Conservation (phyloP, 2,888 invertebrate genomes). For the Parelbella ahira region DNA sequence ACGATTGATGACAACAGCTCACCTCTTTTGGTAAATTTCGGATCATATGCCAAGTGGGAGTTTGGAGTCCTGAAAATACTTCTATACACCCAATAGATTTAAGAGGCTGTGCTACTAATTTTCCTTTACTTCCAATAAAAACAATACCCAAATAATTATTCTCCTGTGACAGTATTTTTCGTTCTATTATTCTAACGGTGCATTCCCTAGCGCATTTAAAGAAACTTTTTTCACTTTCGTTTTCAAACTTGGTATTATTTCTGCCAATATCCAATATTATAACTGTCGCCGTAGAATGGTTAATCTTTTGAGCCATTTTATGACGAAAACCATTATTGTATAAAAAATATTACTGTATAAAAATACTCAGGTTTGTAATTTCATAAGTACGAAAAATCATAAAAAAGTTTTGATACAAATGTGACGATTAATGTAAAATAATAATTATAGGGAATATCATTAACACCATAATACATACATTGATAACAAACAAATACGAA, state of each 20-base stretch:
- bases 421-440: too few relatives aligned
- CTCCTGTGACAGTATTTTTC: conserved; percentile 85
- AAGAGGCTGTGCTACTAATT: conserved; percentile 51
- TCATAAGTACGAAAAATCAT: too few relatives aligned
- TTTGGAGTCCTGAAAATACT: conserved; percentile 66
- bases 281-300: conserved; percentile 73
- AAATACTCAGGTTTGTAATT: background rate
- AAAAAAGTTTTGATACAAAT: too few relatives aligned
- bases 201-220: conserved; percentile 79
- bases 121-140: conserved; percentile 82
- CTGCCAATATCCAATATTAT: conserved; percentile 80
- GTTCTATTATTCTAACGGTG: conserved; percentile 82
- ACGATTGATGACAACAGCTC: too few relatives aligned
- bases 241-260: conserved; percentile 48
- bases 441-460: too few relatives aligned
- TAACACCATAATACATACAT: too few relatives aligned
- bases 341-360: too few relatives aligned
- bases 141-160: conserved; percentile 84
- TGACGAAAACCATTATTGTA: too few relatives aligned
- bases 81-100: conserved; percentile 80
- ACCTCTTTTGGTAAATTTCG: conserved; percentile 61
- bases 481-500: too few relatives aligned
- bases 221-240: conserved; percentile 64
- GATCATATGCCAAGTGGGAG: conserved; percentile 82
- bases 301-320: conserved; percentile 51